Evolutionary conservation across 2,113 vertebrate species (phyloP), one percentile per base, ranked within the genome.

Genomic region (Charina bottae): DNA sequence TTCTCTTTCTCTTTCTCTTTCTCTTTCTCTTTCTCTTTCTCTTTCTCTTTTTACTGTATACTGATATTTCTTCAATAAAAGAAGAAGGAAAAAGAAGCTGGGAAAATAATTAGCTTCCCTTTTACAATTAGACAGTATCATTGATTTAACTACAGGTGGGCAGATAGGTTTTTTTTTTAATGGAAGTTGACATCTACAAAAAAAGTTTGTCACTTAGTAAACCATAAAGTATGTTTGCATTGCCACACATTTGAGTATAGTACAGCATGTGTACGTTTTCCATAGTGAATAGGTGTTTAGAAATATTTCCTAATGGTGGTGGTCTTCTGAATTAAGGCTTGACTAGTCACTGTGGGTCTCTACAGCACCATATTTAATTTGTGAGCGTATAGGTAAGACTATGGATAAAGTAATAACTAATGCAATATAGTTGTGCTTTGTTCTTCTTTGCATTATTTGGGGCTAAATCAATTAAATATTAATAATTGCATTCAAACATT

Each of bases 361-460:
- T 87, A 24, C 19, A 56, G 62, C 37, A 83, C 33, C 28, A n/a
- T 78, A 21, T 21, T 62, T 2, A 86, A n/a, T 13, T 42, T 15
- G 42, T 83, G n/a, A 59, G 6, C 0, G 3, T 88, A 56, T 37
- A 88, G 15, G 23, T 37, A 78, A 24, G 42, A 23, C n/a, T 72
- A 56, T 42, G 62, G 12, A 19, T 56, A 87, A 59, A 54, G 17
- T 8, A 68, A 12, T 78, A 42, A 53, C 13, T 53, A 42, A 3
- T 68, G 11, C 26, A 55, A 49, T 23, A n/a, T 83, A 59, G 37
- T 6, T 68, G n/a, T 92, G 33, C 90, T 83, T 89, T 92, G 11
- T 88, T 91, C 28, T n/a, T 92, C 92, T 49, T 46, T 92, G 37
- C 83, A 90, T 92, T 42, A 54, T 54, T 64, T 92, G 89, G 90